Evolutionary conservation across 2,888 invertebrate species (phyloP).

Genomic region (Stramonita haemastoma): DNA sequence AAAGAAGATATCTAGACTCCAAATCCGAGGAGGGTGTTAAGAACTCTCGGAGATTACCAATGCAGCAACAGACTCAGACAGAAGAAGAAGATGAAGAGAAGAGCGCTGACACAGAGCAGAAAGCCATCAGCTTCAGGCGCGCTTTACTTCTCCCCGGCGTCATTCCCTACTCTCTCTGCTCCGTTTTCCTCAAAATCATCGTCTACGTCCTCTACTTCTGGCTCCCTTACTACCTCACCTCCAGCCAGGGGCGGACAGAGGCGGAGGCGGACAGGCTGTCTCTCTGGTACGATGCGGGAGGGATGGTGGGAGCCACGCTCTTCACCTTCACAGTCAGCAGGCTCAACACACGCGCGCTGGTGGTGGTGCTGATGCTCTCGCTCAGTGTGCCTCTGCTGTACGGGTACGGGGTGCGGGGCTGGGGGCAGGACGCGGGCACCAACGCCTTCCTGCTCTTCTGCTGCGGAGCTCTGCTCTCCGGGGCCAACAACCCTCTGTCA

Average conservation of each 20-base stretch:
- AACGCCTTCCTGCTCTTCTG: slow-evolving; percentile 78
- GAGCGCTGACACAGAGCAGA: not conserved
- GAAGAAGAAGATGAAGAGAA: not conserved
- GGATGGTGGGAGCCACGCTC: slow-evolving; percentile 74
- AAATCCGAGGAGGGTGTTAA: not conserved
- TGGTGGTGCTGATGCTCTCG: slow-evolving; percentile 72
- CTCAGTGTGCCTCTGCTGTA: slow-evolving; percentile 70
- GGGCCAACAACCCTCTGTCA: slow-evolving; percentile 79
- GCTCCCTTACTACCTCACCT: slow-evolving; percentile 79
- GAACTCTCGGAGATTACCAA: not conserved
- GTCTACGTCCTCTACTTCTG: slow-evolving; percentile 81
- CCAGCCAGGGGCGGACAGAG: slow-evolving; percentile 75
- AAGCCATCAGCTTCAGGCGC: slow-evolving; percentile 55
- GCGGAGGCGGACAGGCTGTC: slow-evolving; percentile 77
- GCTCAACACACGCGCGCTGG: slow-evolving; percentile 66
- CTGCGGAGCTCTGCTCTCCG: slow-evolving; percentile 78
- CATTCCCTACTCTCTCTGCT: slow-evolving; percentile 78
- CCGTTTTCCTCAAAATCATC: slow-evolving; percentile 79
- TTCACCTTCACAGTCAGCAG: slow-evolving; percentile 49
- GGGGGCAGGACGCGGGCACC: slow-evolving; percentile 68
- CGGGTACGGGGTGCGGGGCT: slow-evolving; percentile 71
- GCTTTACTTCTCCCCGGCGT: slow-evolving; percentile 76
- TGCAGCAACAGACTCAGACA: not conserved
- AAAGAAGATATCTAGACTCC: too few relatives aligned
- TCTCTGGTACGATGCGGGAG: slow-evolving; percentile 79